phyloP scores from a whole-genome alignment of 2,888 invertebrate genomes.

The Machimus rusticus region DNA sequence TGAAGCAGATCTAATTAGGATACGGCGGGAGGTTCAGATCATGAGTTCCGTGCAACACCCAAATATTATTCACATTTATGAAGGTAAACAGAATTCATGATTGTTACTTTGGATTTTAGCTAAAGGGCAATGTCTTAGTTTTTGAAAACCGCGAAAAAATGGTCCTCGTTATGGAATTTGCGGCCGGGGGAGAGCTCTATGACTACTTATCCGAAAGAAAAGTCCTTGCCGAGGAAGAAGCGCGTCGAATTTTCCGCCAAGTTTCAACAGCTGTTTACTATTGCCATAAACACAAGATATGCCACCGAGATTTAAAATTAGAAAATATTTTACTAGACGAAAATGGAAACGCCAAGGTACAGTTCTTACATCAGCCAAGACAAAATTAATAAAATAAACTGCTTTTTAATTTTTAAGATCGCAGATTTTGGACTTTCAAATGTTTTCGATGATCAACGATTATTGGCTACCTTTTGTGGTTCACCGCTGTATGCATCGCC shows the following conservation, averaged over 20 bases:
- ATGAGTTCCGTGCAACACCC: slow-evolving; percentile 99
- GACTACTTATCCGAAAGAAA: slow-evolving; percentile 94
- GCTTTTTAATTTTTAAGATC: slow-evolving; percentile 69
- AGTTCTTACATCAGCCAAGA: slow-evolving; percentile 41
- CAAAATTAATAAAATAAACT: neutral
- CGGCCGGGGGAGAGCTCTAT: slow-evolving; percentile 97
- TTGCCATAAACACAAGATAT: slow-evolving; percentile 98
- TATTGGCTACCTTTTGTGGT: slow-evolving; percentile 93
- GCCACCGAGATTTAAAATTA: slow-evolving; percentile 93
- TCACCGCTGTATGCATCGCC: slow-evolving; percentile 97
- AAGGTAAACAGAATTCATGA: slow-evolving; percentile 72
- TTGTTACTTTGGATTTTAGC: neutral
- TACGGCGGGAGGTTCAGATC: slow-evolving; percentile 97
- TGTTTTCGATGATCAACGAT: slow-evolving; percentile 87
- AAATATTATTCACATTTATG: slow-evolving; percentile 99
- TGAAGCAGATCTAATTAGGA: slow-evolving; percentile 94
- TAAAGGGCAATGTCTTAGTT: slow-evolving; percentile 68
- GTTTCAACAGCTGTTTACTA: slow-evolving; percentile 97
- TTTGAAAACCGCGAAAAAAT: slow-evolving; percentile 99
- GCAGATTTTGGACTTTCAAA: slow-evolving; percentile 99
- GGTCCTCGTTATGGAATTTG: slow-evolving; percentile 99
- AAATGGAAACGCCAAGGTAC: slow-evolving; percentile 91
- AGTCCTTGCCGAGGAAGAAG: slow-evolving; percentile 90
- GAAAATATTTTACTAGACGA: slow-evolving; percentile 95
- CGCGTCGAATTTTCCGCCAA: slow-evolving; percentile 93